Conservation (phyloP, 2,797 vertebrate genomes). For the Fratercula arctica region DNA sequence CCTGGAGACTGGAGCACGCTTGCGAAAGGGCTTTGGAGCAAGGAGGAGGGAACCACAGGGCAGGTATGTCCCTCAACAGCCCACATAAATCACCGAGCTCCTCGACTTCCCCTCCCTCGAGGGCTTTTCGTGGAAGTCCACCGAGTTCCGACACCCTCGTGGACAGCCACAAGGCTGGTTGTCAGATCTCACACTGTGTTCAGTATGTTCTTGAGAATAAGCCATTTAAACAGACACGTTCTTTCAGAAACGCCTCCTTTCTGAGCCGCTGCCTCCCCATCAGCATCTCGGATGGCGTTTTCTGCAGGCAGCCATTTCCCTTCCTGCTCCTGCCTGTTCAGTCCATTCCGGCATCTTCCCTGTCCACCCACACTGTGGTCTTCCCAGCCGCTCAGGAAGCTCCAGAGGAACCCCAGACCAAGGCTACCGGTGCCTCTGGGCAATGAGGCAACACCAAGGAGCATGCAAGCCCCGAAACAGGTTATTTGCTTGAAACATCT, state of each 20-base stretch:
- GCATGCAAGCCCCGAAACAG: not conserved
- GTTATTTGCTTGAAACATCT: not conserved
- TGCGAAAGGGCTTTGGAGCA: not conserved
- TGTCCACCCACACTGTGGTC: no score
- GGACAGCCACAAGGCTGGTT: not conserved
- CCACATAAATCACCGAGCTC: not conserved
- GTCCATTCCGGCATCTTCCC: not conserved
- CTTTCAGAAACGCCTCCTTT: not conserved
- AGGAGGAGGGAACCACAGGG: not conserved
- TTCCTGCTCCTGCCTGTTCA: not conserved
- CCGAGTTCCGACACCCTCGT: no score
- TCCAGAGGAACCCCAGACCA: not conserved
- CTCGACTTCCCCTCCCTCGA: rapidly evolving
- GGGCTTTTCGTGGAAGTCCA: no score
- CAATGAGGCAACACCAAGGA: no score
- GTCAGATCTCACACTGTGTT: not conserved
- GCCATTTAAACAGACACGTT: not conserved
- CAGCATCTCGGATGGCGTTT: no score
- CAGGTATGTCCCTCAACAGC: not conserved
- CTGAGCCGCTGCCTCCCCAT: not conserved
- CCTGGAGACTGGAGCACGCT: rapidly evolving
- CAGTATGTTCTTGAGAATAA: not conserved
- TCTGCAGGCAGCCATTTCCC: not conserved
- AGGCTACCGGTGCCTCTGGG: no score
- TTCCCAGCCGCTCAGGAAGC: no score